Base-by-base conservation (phyloP, 2,888 invertebrate species). In the Oscheius sp. region DNA sequence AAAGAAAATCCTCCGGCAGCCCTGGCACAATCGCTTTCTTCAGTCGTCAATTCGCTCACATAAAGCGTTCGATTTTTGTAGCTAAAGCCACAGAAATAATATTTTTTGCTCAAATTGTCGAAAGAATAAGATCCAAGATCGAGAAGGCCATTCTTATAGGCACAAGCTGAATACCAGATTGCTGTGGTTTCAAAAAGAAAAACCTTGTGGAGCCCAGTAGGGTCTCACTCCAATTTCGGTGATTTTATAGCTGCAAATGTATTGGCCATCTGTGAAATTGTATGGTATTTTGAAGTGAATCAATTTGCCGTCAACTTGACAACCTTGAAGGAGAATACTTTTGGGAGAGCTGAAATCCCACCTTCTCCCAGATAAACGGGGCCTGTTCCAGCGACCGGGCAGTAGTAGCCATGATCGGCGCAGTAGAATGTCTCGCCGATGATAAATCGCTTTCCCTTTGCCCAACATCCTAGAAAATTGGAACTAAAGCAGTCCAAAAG, bases 371-470 rank as follows among this genome's bases (percentile, higher is more conserved):
- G 20, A 20, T 42, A 61, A n/a, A 20, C 29, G 5, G 61, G 45
- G 3, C 61, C 61, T 6, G 61, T 61, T 45, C 61, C 61, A 15
- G 27, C 45, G 12, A 20, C n/a, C 17, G 61, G 61, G 29, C 61
- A 61, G 61, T n/a, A 61, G 31, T 42, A 61, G n/a, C 45, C 29
- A 17, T 45, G 8, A 31, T 61, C 61, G 10, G 61, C 61, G n/a
- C 61, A 61, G 20, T 61, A 61, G 61, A 61, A 61, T 12, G 45
- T 29, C n/a, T 61, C 61, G 0, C 45, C 61, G 27, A 61, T 45
- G 17, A 3, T 25, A 27, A 61, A 61, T 29, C 61, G 42, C 20
- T 61, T 61, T 39, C 61, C 61, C 31, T 45, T 61, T 1, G 61
- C 42, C 61, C 61, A 61, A 17, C 61, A 61, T 4, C 45, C 55